Percentiles rank a stretch among this genome's conserved stretches.
Conservation (phyloP, 2,113 vertebrate species). For the Toxostoma redivivum region DNA sequence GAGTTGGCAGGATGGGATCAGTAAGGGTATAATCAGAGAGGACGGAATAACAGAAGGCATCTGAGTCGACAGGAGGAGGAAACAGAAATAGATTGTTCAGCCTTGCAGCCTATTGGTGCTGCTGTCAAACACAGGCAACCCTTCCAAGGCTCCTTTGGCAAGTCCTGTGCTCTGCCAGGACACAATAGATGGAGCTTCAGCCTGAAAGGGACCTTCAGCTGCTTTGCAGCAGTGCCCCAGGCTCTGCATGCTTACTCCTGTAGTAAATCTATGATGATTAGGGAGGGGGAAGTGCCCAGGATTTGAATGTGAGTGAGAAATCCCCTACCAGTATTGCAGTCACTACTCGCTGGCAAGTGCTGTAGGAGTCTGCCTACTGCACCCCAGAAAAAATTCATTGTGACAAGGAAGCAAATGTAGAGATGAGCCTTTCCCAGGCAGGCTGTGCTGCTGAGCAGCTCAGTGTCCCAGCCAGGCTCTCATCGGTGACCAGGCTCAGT, state of each 20-base stretch:
- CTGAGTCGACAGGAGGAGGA: background rate
- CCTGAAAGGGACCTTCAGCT: background rate
- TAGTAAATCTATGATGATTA: rapidly evolving
- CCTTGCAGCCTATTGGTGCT: background rate
- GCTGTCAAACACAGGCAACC: background rate
- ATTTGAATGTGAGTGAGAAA: background rate
- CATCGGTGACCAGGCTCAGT: rapidly evolving
- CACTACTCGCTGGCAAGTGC: rapidly evolving
- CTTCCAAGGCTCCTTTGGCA: background rate
- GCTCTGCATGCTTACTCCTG: background rate
- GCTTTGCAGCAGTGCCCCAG: background rate
- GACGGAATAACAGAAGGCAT: background rate
- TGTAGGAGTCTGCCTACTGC: background rate
- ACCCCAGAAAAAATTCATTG: too few species aligned
- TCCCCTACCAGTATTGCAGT: background rate
- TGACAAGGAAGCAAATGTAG: background rate
- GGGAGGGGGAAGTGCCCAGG: rapidly evolving
- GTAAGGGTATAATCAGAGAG: background rate
- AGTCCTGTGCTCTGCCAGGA: background rate
- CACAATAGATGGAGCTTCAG: rapidly evolving
- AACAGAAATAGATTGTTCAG: background rate
- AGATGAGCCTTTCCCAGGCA: background rate
- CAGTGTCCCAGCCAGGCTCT: background rate
- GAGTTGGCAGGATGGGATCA: background rate
- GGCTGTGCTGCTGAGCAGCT: rapidly evolving